Base-by-base conservation (phyloP, 2,797 vertebrate genomes). In the Decapterus maruadsi region DNA sequence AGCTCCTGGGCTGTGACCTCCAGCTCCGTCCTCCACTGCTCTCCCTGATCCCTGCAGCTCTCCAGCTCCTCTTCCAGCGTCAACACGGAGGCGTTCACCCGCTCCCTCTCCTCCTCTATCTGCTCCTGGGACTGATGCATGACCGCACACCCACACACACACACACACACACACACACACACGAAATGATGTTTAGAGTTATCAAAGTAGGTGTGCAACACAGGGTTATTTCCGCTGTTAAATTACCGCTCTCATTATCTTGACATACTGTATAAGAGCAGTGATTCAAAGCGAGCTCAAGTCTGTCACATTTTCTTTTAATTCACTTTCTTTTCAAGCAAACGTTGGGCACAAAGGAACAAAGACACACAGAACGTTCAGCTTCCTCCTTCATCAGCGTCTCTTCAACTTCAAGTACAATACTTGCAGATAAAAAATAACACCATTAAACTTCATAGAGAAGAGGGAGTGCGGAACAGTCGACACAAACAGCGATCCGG, bases 51-150 rank as follows among this genome's bases (percentile, higher is more conserved):
- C 0, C 90, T 85, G 76, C 93, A 95, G 91, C 94, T 94, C 67
- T 97, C 95, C 87, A 99, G 94, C 87, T 98, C 96, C 8, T 92
- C 93, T 90, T 97, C 97, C 80, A 99, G 91, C 48, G 90, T 94
- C 63, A 95, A 80, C 50, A 99, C 90, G 34, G 96, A 92, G 0
- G 86, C 6, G 5, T 96, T 96, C 65, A 98, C 96, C 80, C 95
- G 95, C 93, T 98, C 95, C 57, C 94, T 93, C 94, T 99, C 97
- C 0, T 95, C 93, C 75, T 98, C 97, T 22, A 99, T 92, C 55
- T 87, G 92, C 68, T 95, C 95, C 68, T 97, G 97, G 19, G 97
- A 97, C 98, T 98, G 69, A 72, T 42, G 34, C 36, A 58, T 6
- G 6, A 54, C 3, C 42, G 46, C 34, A 8, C 34, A 36, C 34